Evolutionary conservation across 2,888 invertebrate genomes (phyloP).

Genomic region (Zeuzera pyrina): DNA sequence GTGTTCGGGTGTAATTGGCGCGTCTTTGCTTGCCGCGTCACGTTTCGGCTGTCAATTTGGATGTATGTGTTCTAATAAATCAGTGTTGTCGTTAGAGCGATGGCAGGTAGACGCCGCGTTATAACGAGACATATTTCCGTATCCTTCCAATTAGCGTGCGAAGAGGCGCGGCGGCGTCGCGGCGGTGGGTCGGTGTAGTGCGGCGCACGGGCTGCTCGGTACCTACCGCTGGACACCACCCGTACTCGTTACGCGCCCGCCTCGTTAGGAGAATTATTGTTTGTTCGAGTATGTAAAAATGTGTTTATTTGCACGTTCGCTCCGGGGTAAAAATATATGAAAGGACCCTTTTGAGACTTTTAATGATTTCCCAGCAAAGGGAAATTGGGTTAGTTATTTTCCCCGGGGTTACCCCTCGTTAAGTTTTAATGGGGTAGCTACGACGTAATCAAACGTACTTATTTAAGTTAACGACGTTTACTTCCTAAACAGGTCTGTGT

Average conservation of each 20-base stretch:
- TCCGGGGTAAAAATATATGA: conserved; percentile 63
- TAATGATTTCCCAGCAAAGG: conserved; percentile 74
- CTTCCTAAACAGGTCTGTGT: conserved; percentile 33
- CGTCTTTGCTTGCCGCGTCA: too few relatives aligned
- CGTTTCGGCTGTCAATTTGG: conserved; percentile 54
- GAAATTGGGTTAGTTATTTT: conserved; percentile 74
- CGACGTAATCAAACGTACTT: conserved; percentile 72
- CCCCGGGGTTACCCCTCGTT: conserved; percentile 71
- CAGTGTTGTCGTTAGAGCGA: conserved; percentile 39
- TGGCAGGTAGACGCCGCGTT: conserved; percentile 35
- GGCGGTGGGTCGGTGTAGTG: conserved; percentile 7
- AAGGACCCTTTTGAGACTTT: conserved; percentile 74
- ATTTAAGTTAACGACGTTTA: conserved; percentile 70
- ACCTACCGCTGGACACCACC: conserved; percentile 23
- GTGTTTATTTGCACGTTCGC: conserved; percentile 74
- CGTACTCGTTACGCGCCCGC: conserved; percentile 61
- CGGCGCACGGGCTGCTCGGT: conserved; percentile 9
- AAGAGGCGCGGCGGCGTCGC: conserved; percentile 21
- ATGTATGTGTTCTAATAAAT: conserved; percentile 52
- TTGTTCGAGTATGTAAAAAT: conserved; percentile 74
- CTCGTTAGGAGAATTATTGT: conserved; percentile 72
- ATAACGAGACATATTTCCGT: conserved; percentile 65
- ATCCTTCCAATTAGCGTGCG: conserved; percentile 60
- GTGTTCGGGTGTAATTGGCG: too few relatives aligned
- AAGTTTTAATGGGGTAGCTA: conserved; percentile 73